Base-by-base conservation (phyloP, 1,140 invertebrate species). In the Globodera ellingtonae region DNA sequence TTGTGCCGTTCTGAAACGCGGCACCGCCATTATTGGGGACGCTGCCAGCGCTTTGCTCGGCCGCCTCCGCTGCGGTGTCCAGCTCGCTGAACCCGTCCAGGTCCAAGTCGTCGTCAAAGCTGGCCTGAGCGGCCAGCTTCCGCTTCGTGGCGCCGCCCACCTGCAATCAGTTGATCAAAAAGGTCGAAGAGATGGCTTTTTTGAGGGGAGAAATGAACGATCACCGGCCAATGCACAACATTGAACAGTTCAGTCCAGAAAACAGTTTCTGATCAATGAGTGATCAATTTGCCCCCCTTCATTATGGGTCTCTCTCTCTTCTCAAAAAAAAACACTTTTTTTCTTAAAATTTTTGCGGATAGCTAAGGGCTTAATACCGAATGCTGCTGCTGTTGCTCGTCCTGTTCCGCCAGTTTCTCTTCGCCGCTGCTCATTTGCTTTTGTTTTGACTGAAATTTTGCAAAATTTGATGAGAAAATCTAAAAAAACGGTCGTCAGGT, bases 61-160 rank as follows among this genome's bases (percentile, higher is more conserved):
- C 56, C 18, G 56, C 56, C 2, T 62, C 18, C 1, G 56, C 56
- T 6, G 13, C 56, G 6, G 65, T 78, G 77, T 81, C 72, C 48
- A 81, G 50, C 62, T 81, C 80, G 46, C 71, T 81, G 62, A 81
- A 81, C 21, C 78, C 80, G 13, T 81, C 80, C 79, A 81, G 35
- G 62, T 81, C 80, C 74, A 79, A 35, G 21, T 81, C 80, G 56
- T 81, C 80, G 24, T 81, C 80, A 35, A 81, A 80, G 67, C 80
- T 81, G 47, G 71, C 79, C 67, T 70, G 66, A 6, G 80, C 79
- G 9, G 78, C 65, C 62, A 81, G 47, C 59, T 81, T 81, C 62
- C 72, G 21, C 52, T 81, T 81, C 52, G 67, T 70, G 8, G 21
- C 67, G 6, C 13, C 18, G 6, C 10, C 10, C 5, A 62, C 56